phyloP scores from a whole-genome alignment of 2,888 invertebrate genomes.

The Rotaria socialis region DNA sequence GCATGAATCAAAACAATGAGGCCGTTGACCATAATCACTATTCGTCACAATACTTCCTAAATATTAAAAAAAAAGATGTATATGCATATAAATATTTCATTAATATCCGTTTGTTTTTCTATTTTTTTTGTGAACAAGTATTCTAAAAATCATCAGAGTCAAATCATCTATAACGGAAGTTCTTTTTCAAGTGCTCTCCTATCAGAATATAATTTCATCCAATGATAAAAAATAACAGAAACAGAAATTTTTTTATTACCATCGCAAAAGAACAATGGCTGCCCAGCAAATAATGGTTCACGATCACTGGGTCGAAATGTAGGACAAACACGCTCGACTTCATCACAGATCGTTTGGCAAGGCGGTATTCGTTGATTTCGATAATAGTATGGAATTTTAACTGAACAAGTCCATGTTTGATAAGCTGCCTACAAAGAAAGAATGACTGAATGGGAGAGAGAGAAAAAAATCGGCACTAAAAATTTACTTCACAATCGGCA shows the following conservation, averaged over 20 bases:
- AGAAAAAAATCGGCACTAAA: neutral
- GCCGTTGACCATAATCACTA: neutral
- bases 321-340: constrained; percentile 31
- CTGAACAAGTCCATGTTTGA: constrained; percentile 18
- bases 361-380: neutral
- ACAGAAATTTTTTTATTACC: neutral
- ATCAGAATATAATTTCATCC: too few species aligned
- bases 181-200: too few species aligned
- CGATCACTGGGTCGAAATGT: constrained; percentile 25
- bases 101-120: too few species aligned
- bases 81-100: neutral
- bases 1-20: constrained; percentile 30
- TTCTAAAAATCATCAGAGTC: too few species aligned
- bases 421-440: neutral
- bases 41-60: neutral
- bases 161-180: too few species aligned
- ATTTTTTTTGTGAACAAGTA: too few species aligned
- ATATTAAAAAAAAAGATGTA: neutral
- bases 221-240: neutral
- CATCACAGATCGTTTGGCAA: constrained; percentile 36
- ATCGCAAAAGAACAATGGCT: constrained; percentile 7
- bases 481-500: neutral
- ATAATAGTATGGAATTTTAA: neutral
- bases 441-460: neutral
- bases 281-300: constrained; percentile 34